Percentiles rank a stretch among this genome's conserved stretches.
phyloP scores from a whole-genome alignment of 2,113 vertebrate species.

The Phoenicopterus ruber region DNA sequence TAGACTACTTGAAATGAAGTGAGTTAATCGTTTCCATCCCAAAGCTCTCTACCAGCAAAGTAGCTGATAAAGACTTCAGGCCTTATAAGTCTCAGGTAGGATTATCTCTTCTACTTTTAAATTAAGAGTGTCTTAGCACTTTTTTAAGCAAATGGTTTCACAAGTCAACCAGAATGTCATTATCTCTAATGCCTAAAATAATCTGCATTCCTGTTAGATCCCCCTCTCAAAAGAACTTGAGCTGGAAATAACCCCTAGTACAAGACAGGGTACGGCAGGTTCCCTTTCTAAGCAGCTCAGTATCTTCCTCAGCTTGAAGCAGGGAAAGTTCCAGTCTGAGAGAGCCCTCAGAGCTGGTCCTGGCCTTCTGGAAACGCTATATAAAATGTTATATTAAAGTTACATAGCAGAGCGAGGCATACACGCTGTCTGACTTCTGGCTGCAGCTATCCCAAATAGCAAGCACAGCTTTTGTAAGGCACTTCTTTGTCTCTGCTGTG shows the following conservation, averaged over 20 bases:
- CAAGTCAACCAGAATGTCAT: not conserved
- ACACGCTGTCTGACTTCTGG: not conserved
- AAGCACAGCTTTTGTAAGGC: not conserved
- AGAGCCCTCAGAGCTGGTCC: not conserved
- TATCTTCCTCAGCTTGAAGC: not conserved
- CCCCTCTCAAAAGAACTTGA: not conserved
- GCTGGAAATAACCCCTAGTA: not conserved
- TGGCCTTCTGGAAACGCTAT: not conserved
- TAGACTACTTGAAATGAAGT: not conserved
- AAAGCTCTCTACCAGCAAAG: not conserved
- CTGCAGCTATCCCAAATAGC: not conserved
- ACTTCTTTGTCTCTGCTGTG: not conserved
- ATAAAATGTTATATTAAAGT: not conserved
- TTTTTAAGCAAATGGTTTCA: not conserved
- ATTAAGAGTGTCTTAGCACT: not conserved
- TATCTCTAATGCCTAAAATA: not conserved
- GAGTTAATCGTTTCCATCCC: not conserved
- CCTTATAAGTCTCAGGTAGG: not conserved
- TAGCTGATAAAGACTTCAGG: not conserved
- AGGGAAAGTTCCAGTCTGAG: not conserved
- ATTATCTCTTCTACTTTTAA: slow-evolving; percentile 13
- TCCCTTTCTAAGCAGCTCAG: not conserved
- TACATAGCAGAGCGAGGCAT: fast-evolving
- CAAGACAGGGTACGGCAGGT: fast-evolving
- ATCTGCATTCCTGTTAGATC: not conserved